These are phyloP conservation scores for Frieseomelitta varia DNA, from an alignment of 1,140 invertebrate genomes.

Conservation along the genomic window DNA sequence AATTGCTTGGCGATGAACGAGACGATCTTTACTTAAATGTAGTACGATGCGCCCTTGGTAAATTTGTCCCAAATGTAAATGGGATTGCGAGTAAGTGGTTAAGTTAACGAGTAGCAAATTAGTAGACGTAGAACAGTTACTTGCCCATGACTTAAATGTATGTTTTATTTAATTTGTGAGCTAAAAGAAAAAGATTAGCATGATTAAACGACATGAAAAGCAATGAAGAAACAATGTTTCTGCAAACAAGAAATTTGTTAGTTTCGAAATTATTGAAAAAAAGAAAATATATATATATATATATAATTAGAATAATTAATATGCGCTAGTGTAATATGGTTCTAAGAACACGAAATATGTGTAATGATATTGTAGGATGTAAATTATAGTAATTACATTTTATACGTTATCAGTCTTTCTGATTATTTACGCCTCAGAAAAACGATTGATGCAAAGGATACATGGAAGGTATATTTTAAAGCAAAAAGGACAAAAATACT, in stretches of 20 bases:
- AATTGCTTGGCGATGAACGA: neutral
- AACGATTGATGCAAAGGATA: neutral
- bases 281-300: neutral
- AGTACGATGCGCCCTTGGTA: conserved; percentile 22
- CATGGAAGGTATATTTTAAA: neutral
- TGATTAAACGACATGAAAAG: conserved; percentile 1
- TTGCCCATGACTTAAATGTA: conserved; percentile 80
- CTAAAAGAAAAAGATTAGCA: neutral
- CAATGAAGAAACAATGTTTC: neutral
- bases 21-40: conserved; percentile 14
- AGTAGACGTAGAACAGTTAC: conserved; percentile 77
- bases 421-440: neutral
- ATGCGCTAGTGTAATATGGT: neutral
- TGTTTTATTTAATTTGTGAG: conserved; percentile 70
- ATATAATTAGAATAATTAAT: neutral
- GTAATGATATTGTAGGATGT: conserved; percentile 41
- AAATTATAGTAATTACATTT: conserved; percentile 35
- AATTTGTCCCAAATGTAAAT: conserved; percentile 20
- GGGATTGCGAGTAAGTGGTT: conserved; percentile 67
- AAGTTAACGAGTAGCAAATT: conserved; percentile 73
- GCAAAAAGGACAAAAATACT: neutral
- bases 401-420: conserved; percentile 3
- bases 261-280: too few relatives aligned
- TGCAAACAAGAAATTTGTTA: neutral
- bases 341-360: conserved; percentile 20